Conservation (phyloP, 2,888 invertebrate species). For the Catocala fraxini region DNA sequence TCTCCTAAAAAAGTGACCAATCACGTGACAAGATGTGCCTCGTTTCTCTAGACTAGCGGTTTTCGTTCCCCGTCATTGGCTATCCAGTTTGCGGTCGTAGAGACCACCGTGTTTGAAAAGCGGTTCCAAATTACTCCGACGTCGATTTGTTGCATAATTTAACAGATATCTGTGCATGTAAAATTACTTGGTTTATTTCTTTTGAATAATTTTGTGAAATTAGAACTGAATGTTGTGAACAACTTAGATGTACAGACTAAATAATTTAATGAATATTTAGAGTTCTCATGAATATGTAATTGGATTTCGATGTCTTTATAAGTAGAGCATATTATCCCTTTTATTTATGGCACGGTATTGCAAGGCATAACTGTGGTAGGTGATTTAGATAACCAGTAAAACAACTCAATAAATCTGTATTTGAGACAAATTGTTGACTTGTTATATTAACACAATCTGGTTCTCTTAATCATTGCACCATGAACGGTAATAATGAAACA, state of each 20-base stretch:
- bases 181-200: slow-evolving; percentile 12
- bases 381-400: slow-evolving; percentile 32
- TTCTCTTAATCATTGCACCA: slow-evolving; percentile 56
- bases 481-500: slow-evolving; percentile 52
- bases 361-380: slow-evolving; percentile 43
- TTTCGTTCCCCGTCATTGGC: slow-evolving; percentile 61
- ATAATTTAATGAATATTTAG: slow-evolving; percentile 15
- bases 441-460: slow-evolving; percentile 51
- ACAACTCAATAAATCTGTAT: slow-evolving; percentile 50
- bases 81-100: slow-evolving; percentile 66
- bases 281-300: slow-evolving; percentile 32
- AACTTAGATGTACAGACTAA: neutral
- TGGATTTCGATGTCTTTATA: slow-evolving; percentile 26
- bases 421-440: slow-evolving; percentile 44
- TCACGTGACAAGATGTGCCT: slow-evolving; percentile 33
- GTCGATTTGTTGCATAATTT: slow-evolving; percentile 55
- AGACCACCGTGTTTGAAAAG: slow-evolving; percentile 56
- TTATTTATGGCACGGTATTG: slow-evolving; percentile 4
- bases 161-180: slow-evolving; percentile 38
- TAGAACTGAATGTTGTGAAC: slow-evolving; percentile 2
- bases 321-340: slow-evolving; percentile 20
- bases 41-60: slow-evolving; percentile 55
- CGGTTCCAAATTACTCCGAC: slow-evolving; percentile 51
- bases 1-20: slow-evolving; percentile 24
- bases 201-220: slow-evolving; percentile 18